phyloP scores from a whole-genome alignment of 2,888 invertebrate species.

The Drosophila lutescens region DNA sequence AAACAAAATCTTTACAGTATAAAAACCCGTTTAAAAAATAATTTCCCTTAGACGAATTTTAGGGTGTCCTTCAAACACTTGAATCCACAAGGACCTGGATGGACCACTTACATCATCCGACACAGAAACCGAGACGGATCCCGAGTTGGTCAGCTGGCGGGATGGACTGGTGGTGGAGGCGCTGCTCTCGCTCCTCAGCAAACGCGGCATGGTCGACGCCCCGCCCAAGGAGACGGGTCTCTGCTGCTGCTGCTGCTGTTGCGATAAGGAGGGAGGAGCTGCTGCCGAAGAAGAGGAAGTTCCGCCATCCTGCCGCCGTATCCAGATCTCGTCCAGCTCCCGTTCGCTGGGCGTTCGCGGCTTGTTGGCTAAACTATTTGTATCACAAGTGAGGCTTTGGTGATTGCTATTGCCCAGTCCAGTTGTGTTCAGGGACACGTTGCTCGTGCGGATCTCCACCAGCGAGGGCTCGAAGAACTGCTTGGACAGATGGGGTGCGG shows the following conservation, averaged over 20 bases:
- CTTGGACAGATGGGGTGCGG: constrained; percentile 89
- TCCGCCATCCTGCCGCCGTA: constrained; percentile 56
- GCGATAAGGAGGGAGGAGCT: constrained; percentile 6
- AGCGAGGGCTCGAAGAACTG: constrained; percentile 92
- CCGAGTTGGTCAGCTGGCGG: constrained; percentile 58
- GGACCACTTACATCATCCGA: constrained; percentile 81
- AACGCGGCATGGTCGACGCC: constrained; percentile 64
- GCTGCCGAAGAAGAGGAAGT: not conserved
- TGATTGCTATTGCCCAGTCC: constrained; percentile 38
- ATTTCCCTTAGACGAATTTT: no score
- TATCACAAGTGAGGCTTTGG: constrained; percentile 80
- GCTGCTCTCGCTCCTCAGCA: constrained; percentile 68
- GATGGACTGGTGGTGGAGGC: constrained; percentile 74
- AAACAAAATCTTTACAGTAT: no score
- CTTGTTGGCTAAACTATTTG: constrained; percentile 61
- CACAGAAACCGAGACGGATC: constrained; percentile 63
- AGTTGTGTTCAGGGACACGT: constrained; percentile 72
- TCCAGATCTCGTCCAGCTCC: constrained; percentile 82
- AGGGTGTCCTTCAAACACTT: no score
- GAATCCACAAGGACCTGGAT: no score
- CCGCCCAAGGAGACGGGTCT: constrained; percentile 51
- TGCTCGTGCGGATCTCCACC: constrained; percentile 89
- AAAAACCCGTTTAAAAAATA: no score
- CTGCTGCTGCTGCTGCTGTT: constrained; percentile 15
- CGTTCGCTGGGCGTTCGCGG: constrained; percentile 66